phyloP scores from a whole-genome alignment of 2,797 vertebrate species.

The Periparus ater region DNA sequence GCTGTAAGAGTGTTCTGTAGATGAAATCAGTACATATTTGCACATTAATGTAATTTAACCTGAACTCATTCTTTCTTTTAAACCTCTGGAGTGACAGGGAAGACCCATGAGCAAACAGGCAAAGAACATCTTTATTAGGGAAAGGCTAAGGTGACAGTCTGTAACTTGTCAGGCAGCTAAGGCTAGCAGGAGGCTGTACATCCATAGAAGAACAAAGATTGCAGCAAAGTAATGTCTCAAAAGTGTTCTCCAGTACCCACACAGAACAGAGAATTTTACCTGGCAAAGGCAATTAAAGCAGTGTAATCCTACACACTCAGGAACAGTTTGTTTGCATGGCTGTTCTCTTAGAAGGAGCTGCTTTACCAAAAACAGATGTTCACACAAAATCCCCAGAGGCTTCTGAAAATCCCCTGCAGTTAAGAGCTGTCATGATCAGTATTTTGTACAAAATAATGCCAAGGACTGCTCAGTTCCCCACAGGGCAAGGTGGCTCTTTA shows the following conservation, averaged over 20 bases:
- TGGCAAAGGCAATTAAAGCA: background rate
- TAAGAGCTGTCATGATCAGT: background rate
- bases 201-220: background rate
- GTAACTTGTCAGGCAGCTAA: background rate
- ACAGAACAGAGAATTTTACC: background rate
- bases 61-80: conserved; percentile 42
- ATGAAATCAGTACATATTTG: conserved; percentile 66
- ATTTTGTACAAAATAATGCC: background rate
- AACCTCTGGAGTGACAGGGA: conserved; percentile 1
- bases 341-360: background rate
- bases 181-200: background rate
- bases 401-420: conserved; percentile 40
- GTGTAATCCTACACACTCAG: background rate
- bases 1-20: conserved; percentile 31
- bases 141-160: background rate
- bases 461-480: background rate
- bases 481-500: background rate
- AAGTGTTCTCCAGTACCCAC: background rate
- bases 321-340: background rate
- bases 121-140: conserved; percentile 26
- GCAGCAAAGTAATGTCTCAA: background rate
- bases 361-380: conserved; percentile 42
- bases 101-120: conserved; percentile 31
- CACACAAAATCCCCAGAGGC: background rate
- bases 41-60: conserved; percentile 61